A percentile compares a stretch with the other conserved stretches of the same genome.
phyloP scores from a whole-genome alignment of 2,888 invertebrate genomes.

The Phaonia tiefii region DNA sequence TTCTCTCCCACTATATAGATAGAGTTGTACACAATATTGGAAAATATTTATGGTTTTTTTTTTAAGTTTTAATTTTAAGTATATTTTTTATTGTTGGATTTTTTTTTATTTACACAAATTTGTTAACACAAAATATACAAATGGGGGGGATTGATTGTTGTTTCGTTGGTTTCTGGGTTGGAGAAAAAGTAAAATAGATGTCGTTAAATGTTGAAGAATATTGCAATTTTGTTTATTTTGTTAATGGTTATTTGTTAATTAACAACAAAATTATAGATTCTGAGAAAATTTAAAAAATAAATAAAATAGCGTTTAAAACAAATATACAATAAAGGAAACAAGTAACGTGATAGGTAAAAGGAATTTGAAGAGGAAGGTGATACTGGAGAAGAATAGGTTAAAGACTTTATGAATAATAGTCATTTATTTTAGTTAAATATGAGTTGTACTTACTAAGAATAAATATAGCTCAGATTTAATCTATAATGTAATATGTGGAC shows the following conservation, averaged over 20 bases:
- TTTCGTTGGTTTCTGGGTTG: not conserved
- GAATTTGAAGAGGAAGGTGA: too few relatives aligned
- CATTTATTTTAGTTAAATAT: too few relatives aligned
- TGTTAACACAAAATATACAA: slow-evolving; percentile 20
- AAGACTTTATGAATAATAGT: too few relatives aligned
- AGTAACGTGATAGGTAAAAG: too few relatives aligned
- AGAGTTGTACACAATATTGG: slow-evolving; percentile 27
- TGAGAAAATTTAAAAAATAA: too few relatives aligned
- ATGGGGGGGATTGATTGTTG: slow-evolving; percentile 1
- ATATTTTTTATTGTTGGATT: slow-evolving; percentile 35
- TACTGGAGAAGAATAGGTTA: too few relatives aligned
- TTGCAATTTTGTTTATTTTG: not conserved
- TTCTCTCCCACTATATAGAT: slow-evolving; percentile 65
- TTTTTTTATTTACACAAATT: slow-evolving; percentile 33
- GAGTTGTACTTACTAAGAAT: too few relatives aligned
- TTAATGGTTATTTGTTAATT: not conserved
- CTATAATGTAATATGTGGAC: too few relatives aligned
- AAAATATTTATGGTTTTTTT: slow-evolving; percentile 37
- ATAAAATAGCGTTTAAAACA: too few relatives aligned
- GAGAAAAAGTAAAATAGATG: not conserved
- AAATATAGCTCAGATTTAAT: too few relatives aligned
- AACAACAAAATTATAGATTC: too few relatives aligned
- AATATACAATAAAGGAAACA: too few relatives aligned
- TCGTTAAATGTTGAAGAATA: slow-evolving; percentile 2
- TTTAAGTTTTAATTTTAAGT: not conserved